A percentile compares a stretch with the other conserved stretches of the same genome.
Evolutionary conservation across 1,140 invertebrate genomes (phyloP).

Genomic region (Aphelenchoides fujianensis): DNA sequence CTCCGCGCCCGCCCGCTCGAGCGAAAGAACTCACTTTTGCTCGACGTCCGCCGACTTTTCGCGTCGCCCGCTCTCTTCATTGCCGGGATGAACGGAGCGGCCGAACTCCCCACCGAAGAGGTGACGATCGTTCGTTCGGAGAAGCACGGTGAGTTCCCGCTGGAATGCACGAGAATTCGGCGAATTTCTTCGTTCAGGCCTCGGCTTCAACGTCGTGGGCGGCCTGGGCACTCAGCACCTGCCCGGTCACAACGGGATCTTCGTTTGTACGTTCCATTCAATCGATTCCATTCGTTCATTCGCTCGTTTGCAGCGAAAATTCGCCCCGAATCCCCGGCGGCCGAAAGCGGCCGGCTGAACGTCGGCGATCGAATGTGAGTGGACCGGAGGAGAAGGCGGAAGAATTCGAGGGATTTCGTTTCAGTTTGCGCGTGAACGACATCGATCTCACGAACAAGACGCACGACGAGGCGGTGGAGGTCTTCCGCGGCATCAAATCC

Average conservation of each 20-base stretch:
- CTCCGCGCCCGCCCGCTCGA: too few species aligned
- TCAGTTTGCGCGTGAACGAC: constrained; percentile 44
- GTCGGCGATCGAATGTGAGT: constrained; percentile 62
- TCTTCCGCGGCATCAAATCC: constrained; percentile 31
- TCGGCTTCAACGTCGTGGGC: constrained; percentile 66
- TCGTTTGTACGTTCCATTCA: too few species aligned
- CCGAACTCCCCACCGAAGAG: neutral
- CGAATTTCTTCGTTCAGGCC: constrained; percentile 53
- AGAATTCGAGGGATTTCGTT: constrained; percentile 20
- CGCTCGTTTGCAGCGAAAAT: too few species aligned
- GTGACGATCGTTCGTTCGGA: neutral
- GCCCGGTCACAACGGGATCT: constrained; percentile 63
- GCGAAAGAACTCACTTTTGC: too few species aligned
- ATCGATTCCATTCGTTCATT: too few species aligned
- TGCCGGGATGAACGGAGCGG: neutral
- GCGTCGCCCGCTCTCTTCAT: too few species aligned
- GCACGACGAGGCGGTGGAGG: constrained; percentile 49
- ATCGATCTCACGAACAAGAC: constrained; percentile 27
- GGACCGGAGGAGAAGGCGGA: too few species aligned
- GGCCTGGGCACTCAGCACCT: constrained; percentile 64
- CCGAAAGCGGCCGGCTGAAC: constrained; percentile 61
- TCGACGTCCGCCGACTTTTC: too few species aligned
- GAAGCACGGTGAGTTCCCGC: neutral
- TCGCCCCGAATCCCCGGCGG: constrained; percentile 63
- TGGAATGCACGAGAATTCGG: neutral